Conservation (phyloP, 2,797 vertebrate species). For the Amazona ochrocephala region DNA sequence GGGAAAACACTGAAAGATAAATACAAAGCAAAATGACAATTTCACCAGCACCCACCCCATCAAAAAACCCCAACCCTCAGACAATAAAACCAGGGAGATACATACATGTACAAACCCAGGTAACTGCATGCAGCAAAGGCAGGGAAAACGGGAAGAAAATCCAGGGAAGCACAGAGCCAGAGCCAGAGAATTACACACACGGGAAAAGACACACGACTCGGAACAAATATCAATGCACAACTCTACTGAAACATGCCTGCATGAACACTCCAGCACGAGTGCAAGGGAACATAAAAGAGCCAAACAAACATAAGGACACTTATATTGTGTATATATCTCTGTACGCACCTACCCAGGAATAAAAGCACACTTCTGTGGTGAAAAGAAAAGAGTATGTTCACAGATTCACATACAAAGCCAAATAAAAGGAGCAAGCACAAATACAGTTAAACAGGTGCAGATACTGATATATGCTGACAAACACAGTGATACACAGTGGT, state of each 20-base stretch:
- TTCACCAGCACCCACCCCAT: constrained; percentile 28
- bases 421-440: not conserved
- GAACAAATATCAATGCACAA: constrained; percentile 36
- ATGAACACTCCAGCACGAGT: not conserved
- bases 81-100: constrained; percentile 30
- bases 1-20: constrained; percentile 71
- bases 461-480: not conserved
- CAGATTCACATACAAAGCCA: not conserved
- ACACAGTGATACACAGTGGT: not conserved
- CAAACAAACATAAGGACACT: not conserved
- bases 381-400: not conserved
- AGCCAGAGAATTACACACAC: constrained; percentile 47
- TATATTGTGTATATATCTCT: too few relatives aligned
- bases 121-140: constrained; percentile 24
- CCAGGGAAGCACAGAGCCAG: not conserved
- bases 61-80: not conserved
- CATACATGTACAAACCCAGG: constrained; percentile 38
- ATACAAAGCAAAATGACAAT: constrained; percentile 73
- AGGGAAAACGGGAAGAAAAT: constrained; percentile 9
- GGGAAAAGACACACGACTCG: constrained; percentile 15
- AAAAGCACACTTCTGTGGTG: not conserved
- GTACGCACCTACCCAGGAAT: not conserved
- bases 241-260: not conserved
- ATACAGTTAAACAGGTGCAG: constrained; percentile 33
- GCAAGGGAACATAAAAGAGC: not conserved